These are phyloP conservation scores for Coronaproctus castanopsis DNA, from an alignment of 2,888 invertebrate species.

Conservation along the genomic window DNA sequence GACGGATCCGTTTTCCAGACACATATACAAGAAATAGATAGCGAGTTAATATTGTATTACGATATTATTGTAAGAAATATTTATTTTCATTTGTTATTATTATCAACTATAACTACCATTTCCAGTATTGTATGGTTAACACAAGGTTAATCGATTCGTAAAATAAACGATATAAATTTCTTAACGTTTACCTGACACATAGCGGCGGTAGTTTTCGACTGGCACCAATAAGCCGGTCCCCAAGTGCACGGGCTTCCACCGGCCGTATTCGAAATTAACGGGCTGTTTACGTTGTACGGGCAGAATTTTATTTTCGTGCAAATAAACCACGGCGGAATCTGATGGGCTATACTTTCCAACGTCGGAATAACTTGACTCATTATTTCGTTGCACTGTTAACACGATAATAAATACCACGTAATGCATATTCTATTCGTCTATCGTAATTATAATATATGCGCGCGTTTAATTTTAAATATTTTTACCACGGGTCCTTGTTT, in stretches of 20 bases:
- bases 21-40: not conserved
- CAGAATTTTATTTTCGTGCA: conserved; percentile 9
- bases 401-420: not conserved
- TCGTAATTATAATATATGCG: too few relatives aligned
- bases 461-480: not conserved
- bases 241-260: not conserved
- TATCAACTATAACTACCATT: not conserved
- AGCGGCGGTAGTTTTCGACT: not conserved
- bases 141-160: too few relatives aligned
- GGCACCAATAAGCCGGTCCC: conserved; percentile 4
- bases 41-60: not conserved
- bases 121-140: too few relatives aligned
- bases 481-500: not conserved
- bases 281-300: conserved; percentile 1
- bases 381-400: not conserved
- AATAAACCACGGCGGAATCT: conserved; percentile 9
- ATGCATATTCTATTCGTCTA: not conserved
- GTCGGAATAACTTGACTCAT: conserved; percentile 1
- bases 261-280: not conserved
- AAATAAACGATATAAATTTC: too few relatives aligned
- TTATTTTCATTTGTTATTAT: not conserved
- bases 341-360: not conserved
- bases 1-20: too few relatives aligned
- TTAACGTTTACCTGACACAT: conserved; percentile 4
- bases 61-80: not conserved